A percentile compares a stretch with the other conserved stretches of the same genome.
phyloP scores from a whole-genome alignment of 2,113 vertebrate species.

The Anseranas semipalmata region DNA sequence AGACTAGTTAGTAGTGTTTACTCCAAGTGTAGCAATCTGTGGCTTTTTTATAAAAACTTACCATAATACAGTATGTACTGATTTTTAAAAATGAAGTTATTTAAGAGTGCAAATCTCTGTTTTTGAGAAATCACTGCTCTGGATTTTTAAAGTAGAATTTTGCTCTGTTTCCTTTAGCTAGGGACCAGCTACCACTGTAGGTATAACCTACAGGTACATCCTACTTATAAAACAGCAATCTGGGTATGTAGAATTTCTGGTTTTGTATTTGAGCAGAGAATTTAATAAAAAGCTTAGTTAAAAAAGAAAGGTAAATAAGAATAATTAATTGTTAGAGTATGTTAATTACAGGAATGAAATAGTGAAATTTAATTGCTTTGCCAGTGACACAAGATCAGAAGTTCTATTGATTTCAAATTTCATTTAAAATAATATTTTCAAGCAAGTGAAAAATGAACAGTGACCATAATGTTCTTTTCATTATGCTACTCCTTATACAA shows the following conservation, averaged over 20 bases:
- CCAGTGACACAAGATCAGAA: not conserved
- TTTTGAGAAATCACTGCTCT: not conserved
- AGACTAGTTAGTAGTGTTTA: not conserved
- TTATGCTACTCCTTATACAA: not conserved
- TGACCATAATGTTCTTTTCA: not conserved
- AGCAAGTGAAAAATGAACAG: not conserved
- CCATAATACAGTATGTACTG: not conserved
- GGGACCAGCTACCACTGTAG: not conserved
- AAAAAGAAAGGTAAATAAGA: not conserved
- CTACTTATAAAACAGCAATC: not conserved
- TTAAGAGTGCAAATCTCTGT: not conserved
- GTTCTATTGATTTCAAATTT: not conserved
- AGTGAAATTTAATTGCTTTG: not conserved
- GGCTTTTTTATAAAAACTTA: not conserved
- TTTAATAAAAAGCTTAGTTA: not conserved
- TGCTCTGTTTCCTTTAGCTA: not conserved
- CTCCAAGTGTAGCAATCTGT: not conserved
- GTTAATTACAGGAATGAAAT: not conserved
- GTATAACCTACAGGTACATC: not conserved
- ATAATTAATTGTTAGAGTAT: not conserved
- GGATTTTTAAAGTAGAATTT: not conserved
- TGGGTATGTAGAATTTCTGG: not conserved
- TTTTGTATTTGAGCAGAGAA: not conserved
- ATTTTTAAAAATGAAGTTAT: not conserved
- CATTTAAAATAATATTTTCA: not conserved